Evolutionary conservation across 2,797 vertebrate species (phyloP).

Genomic region (Neosilurus mollespiculum): DNA sequence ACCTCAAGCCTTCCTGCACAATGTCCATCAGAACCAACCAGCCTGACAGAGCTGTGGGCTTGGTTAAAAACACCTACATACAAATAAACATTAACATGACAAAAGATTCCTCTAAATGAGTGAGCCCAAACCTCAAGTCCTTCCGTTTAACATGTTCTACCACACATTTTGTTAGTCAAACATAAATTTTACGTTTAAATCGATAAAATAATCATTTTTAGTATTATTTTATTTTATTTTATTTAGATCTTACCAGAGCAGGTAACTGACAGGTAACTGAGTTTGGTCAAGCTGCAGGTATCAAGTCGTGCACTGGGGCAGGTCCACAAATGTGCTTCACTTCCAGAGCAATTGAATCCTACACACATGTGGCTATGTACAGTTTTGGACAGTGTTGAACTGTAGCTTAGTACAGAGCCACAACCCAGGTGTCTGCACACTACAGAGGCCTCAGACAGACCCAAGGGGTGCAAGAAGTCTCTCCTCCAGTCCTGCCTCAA

Average conservation of each 20-base stretch:
- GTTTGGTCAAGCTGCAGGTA: slow-evolving; percentile 38
- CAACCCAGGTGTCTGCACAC: slow-evolving; percentile 69
- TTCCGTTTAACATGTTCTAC: not conserved
- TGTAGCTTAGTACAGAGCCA: slow-evolving; percentile 43
- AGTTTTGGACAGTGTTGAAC: slow-evolving; percentile 19
- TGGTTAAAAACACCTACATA: slow-evolving; percentile 1
- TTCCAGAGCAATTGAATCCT: slow-evolving; percentile 53
- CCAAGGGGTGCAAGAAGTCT: slow-evolving; percentile 60
- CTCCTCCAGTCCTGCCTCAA: slow-evolving; percentile 61
- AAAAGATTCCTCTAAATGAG: not conserved
- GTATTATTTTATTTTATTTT: not conserved
- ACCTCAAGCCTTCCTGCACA: slow-evolving; percentile 46
- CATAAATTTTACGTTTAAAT: not conserved
- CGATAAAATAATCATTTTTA: not conserved
- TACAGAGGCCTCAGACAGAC: slow-evolving; percentile 58
- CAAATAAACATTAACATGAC: not conserved
- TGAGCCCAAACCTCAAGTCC: not conserved
- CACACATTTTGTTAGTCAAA: not conserved
- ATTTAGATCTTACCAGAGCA: slow-evolving; percentile 42
- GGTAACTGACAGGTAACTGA: slow-evolving; percentile 21
- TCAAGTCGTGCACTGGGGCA: slow-evolving; percentile 45
- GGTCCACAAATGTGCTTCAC: slow-evolving; percentile 50
- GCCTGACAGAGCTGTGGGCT: slow-evolving; percentile 19
- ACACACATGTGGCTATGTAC: slow-evolving; percentile 44
- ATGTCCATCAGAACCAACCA: slow-evolving; percentile 38